Evolutionary conservation across 1,140 invertebrate genomes (phyloP), one percentile per base, ranked within the genome.

Genomic region (Metaphire vulgaris): DNA sequence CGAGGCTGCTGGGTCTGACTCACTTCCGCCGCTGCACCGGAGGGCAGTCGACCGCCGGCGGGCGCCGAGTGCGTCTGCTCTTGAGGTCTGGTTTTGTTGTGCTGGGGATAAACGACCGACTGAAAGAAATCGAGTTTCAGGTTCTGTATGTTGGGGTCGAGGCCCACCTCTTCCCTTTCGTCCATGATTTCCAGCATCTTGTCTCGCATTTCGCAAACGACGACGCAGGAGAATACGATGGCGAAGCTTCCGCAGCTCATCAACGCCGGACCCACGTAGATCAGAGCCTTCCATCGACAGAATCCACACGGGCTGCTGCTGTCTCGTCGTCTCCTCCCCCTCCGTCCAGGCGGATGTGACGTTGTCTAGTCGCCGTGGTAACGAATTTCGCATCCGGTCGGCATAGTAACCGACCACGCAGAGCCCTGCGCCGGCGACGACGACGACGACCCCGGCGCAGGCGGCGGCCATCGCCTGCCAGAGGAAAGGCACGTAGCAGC

Each of bases 191-290:
- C 70, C 15, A 76, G 26, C 15, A 21, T n/a, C 69, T 72, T 33
- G 69, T 76, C 75, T 26, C 75, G 68, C 26, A 31, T 65, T 33
- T 76, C 75, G 30, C 75, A 76, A 1, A 76, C 75, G 34, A 71
- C 68, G 56, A 76, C 75, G 31, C 75, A 76, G 31, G 75, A 30
- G 33, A 76, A 41, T n/a, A 76, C 69, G 69, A 71, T 76, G 26
- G 56, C 68, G 56, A 76, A 76, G 67, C 75, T 72, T 2, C 75
- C 75, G 32, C 29, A 34, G 34, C 75, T 68, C 75, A 76, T 76
- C 30, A 76, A 33, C 29, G 70, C 41, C 32, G 75, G 75, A 14
- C 75, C 75, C n/a, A 70, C 68, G 69, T 76, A 76, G 12, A 33
- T 72, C 68, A 76, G 33, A 33, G 70, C 71, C 26, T 64, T 30